Conservation (phyloP, 2,113 vertebrate species). For the Callospermophilus lateralis region DNA sequence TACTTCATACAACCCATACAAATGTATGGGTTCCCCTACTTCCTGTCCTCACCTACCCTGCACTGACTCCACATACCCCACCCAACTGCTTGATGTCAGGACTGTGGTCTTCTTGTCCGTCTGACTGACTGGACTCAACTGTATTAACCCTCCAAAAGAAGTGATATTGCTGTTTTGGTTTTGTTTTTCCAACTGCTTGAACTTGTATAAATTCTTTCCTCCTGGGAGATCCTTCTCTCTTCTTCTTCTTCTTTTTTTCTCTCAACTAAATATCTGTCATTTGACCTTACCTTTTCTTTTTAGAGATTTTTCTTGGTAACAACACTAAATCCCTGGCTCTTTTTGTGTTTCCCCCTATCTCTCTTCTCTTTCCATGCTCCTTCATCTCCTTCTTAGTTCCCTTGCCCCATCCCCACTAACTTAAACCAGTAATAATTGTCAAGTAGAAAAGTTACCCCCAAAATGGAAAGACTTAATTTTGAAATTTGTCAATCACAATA, state of each 20-base stretch:
- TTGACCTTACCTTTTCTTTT: not conserved
- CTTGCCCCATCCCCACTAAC: not conserved
- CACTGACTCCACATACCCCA: not conserved
- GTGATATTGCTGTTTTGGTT: not conserved
- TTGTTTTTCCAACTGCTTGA: not conserved
- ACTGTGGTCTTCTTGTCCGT: not conserved
- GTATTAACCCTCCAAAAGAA: not conserved
- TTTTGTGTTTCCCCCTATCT: not conserved
- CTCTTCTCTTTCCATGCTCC: not conserved
- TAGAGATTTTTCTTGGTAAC: not conserved
- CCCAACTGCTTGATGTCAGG: not conserved
- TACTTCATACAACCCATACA: slow-evolving; percentile 20
- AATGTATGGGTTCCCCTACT: not conserved
- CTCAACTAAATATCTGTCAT: not conserved
- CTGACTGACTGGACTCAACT: not conserved
- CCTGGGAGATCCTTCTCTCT: not conserved
- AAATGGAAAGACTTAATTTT: slow-evolving; percentile 18
- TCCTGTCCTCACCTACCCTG: not conserved
- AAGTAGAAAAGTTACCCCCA: not conserved
- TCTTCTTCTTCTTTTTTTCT: not conserved
- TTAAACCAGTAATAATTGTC: not conserved
- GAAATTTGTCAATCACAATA: not conserved
- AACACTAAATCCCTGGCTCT: not conserved
- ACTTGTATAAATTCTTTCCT: not conserved
- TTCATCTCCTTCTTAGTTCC: not conserved